A percentile compares a stretch with the other conserved stretches of the same genome.
phyloP scores from a whole-genome alignment of 2,113 vertebrate species.

The Phocoena sinus region DNA sequence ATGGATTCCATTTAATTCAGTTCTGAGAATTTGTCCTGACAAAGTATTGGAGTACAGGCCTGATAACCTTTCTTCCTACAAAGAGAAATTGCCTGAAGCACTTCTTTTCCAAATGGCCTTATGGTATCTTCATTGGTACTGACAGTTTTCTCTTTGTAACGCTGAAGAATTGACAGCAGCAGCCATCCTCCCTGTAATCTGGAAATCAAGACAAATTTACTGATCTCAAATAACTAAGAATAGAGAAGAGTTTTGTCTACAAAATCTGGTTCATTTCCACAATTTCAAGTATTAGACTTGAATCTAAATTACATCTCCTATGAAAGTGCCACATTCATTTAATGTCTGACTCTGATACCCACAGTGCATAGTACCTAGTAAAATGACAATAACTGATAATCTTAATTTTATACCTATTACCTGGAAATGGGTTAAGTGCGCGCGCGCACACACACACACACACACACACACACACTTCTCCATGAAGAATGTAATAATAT shows the following conservation, averaged over 20 bases:
- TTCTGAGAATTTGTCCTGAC: background rate
- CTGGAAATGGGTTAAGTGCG: background rate
- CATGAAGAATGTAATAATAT: background rate
- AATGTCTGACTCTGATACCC: background rate
- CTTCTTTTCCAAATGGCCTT: background rate
- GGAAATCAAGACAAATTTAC: background rate
- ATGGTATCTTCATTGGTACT: background rate
- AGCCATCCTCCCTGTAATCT: background rate
- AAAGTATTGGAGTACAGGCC: background rate
- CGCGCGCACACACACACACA: background rate
- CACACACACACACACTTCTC: background rate
- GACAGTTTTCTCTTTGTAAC: background rate
- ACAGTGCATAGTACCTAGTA: background rate
- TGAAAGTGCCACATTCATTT: background rate
- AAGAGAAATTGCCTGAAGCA: background rate
- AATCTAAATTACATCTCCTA: background rate
- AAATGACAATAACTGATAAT: background rate
- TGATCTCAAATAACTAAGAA: constrained; percentile 19
- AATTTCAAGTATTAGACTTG: background rate
- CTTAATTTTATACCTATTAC: background rate
- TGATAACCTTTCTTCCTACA: background rate
- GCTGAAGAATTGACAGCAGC: background rate
- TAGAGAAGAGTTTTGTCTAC: background rate
- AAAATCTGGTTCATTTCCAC: background rate
- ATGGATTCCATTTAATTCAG: background rate